Evolutionary conservation across 2,797 vertebrate genomes (phyloP).

Genomic region (Sparus aurata): DNA sequence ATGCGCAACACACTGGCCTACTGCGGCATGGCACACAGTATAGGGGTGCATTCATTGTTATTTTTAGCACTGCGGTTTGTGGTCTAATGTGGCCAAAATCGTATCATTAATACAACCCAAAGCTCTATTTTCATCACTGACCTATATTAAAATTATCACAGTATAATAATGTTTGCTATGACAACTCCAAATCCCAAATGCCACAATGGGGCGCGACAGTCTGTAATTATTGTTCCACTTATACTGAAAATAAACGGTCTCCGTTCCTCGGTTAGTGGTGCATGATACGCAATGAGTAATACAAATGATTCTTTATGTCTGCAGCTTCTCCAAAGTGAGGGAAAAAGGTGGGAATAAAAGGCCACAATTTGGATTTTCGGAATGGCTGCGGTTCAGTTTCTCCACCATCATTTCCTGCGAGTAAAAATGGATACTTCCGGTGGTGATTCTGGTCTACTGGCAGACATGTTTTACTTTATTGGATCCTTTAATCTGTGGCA

Average conservation of each 20-base stretch:
- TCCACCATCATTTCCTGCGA: constrained; percentile 19
- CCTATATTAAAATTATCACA: constrained; percentile 33
- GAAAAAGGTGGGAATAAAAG: constrained; percentile 47
- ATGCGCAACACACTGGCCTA: neutral
- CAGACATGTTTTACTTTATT: constrained; percentile 39
- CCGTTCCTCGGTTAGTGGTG: constrained; percentile 22
- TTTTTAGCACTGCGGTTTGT: constrained; percentile 38
- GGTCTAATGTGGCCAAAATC: constrained; percentile 39
- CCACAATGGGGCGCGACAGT: constrained; percentile 24
- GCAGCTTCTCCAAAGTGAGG: constrained; percentile 6
- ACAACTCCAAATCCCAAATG: constrained; percentile 35
- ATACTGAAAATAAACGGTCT: constrained; percentile 51
- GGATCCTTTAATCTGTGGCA: constrained; percentile 43
- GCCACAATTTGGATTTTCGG: constrained; percentile 18
- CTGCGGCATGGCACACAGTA: constrained; percentile 9
- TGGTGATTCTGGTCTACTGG: constrained; percentile 21
- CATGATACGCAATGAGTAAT: constrained; percentile 8
- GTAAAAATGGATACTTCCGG: constrained; percentile 47
- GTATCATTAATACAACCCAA: constrained; percentile 39
- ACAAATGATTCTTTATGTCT: constrained; percentile 40
- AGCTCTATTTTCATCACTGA: constrained; percentile 45
- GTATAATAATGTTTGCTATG: constrained; percentile 63
- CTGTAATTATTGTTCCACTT: constrained; percentile 66
- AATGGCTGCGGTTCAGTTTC: constrained; percentile 17
- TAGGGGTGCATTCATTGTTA: constrained; percentile 29